Evolutionary conservation across 2,113 vertebrate species (phyloP).

Genomic region (Pristiophorus japonicus): DNA sequence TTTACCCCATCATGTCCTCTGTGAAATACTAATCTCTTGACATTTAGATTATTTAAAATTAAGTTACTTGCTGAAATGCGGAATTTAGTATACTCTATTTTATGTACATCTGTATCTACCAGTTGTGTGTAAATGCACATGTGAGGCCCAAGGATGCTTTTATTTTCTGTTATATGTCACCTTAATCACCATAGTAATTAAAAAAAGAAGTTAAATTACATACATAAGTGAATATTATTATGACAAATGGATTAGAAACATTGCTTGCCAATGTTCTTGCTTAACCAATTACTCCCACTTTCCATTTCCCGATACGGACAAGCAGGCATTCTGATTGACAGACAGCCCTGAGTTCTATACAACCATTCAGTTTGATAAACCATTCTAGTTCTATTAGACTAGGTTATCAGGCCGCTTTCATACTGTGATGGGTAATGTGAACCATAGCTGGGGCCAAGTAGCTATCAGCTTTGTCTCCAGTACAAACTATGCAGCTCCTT

Average conservation of each 20-base stretch:
- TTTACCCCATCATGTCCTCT: neutral
- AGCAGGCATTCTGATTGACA: neutral
- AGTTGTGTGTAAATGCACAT: too few relatives aligned
- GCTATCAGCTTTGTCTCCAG: conserved; percentile 18
- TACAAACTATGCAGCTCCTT: conserved; percentile 5
- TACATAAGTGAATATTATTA: neutral
- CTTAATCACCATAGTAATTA: neutral
- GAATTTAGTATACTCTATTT: neutral
- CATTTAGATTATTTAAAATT: neutral
- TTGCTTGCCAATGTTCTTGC: neutral
- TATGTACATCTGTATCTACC: neutral
- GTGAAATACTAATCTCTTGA: neutral
- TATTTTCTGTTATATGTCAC: neutral
- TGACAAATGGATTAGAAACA: neutral
- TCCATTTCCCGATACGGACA: neutral
- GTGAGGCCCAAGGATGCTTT: neutral
- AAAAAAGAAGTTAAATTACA: neutral
- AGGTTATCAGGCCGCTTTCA: conserved; percentile 30
- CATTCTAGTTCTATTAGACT: neutral
- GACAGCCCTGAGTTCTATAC: neutral
- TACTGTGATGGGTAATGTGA: neutral
- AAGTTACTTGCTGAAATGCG: neutral
- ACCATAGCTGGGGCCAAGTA: conserved; percentile 19
- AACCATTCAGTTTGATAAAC: conserved; percentile 14
- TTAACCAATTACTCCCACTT: neutral